Conservation (phyloP, 2,797 vertebrate species). For the Fringilla coelebs region DNA sequence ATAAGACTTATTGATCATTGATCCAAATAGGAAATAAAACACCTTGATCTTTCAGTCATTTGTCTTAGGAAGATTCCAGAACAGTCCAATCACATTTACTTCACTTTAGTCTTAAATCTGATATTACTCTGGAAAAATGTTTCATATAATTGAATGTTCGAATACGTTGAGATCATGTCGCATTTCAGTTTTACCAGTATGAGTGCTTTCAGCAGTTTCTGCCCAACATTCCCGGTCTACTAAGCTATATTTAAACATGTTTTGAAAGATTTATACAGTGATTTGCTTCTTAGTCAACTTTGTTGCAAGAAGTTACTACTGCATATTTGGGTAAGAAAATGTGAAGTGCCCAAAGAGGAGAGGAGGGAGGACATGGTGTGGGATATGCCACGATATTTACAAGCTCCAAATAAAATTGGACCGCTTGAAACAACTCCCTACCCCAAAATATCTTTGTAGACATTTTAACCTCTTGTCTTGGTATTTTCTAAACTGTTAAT, state of each 20-base stretch:
- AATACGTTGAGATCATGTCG: conserved; percentile 20
- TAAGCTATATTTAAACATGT: conserved; percentile 14
- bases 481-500: not conserved
- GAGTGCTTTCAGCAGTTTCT: conserved; percentile 27
- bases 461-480: not conserved
- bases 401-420: not conserved
- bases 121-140: not conserved
- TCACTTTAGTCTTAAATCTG: not conserved
- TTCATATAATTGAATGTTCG: conserved; percentile 20
- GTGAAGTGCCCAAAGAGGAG: not conserved
- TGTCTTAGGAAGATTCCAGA: conserved; percentile 40
- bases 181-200: conserved; percentile 1
- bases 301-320: conserved; percentile 20
- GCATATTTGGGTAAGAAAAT: not conserved
- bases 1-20: conserved; percentile 13
- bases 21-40: conserved; percentile 59
- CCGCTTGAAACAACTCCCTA: not conserved
- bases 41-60: conserved; percentile 41
- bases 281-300: conserved; percentile 32
- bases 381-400: not conserved
- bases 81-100: conserved; percentile 7
- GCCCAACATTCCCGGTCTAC: not conserved
- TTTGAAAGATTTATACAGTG: conserved; percentile 45
- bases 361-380: not conserved
- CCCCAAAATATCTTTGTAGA: not conserved